phyloP scores from a whole-genome alignment of 2,113 vertebrate species.

The Vidua macroura region DNA sequence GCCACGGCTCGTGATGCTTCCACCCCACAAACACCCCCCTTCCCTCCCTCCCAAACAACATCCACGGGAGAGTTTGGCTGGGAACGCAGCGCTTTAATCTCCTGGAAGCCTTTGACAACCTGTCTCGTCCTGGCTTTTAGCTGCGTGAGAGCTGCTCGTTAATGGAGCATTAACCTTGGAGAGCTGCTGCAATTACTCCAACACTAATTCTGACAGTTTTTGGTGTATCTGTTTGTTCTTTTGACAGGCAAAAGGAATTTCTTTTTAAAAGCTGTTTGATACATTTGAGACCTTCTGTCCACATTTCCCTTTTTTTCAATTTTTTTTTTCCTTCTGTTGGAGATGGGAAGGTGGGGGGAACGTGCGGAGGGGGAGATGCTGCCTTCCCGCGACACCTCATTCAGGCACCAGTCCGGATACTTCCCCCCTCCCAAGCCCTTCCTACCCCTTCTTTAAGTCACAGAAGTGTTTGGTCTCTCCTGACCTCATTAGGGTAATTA shows the following conservation, averaged over 20 bases:
- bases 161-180: conserved; percentile 75
- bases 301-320: neutral
- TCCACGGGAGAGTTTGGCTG: conserved; percentile 55
- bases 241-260: conserved; percentile 55
- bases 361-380: fast-evolving
- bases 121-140: conserved; percentile 72
- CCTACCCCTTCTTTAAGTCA: conserved; percentile 23
- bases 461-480: conserved; percentile 67
- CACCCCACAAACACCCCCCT: neutral
- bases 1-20: neutral
- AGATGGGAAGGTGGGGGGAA: neutral
- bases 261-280: conserved; percentile 69
- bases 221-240: conserved; percentile 43
- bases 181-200: conserved; percentile 67
- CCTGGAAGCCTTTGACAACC: conserved; percentile 72
- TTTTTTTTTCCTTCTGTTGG: neutral
- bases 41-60: conserved; percentile 39
- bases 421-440: neutral
- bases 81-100: conserved; percentile 69
- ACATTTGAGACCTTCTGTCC: conserved; percentile 59
- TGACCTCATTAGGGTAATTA: conserved; percentile 81
- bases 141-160: conserved; percentile 57
- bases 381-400: neutral
- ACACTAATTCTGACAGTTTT: conserved; percentile 55
- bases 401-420: neutral